Evolutionary conservation across 1,140 invertebrate species (phyloP).

Genomic region (Pollicipes pollicipes): DNA sequence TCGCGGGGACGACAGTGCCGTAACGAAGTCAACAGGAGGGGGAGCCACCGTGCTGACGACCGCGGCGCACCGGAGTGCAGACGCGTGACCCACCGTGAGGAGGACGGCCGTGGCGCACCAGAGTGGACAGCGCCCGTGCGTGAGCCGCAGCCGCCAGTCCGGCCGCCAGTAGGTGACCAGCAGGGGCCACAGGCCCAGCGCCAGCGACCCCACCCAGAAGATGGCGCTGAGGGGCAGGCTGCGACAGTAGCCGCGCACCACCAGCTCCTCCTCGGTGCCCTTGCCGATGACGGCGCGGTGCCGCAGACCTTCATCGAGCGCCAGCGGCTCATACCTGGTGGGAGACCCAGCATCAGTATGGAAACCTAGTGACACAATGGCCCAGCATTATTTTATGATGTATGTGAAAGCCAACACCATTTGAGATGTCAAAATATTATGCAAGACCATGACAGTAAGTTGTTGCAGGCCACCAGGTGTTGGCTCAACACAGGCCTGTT

Average conservation of each 20-base stretch:
- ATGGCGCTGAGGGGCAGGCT: constrained; percentile 5
- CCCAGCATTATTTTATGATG: too few species aligned
- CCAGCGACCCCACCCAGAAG: constrained; percentile 16
- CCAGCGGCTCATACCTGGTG: neutral
- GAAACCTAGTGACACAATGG: too few species aligned
- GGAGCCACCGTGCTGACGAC: too few species aligned
- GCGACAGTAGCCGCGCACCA: constrained; percentile 5
- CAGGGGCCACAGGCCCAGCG: constrained; percentile 18
- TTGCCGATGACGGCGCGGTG: constrained; percentile 11
- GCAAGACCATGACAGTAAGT: too few species aligned
- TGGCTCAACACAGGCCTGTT: too few species aligned
- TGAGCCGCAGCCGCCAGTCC: constrained; percentile 19
- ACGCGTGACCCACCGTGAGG: constrained; percentile 17
- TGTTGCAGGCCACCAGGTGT: too few species aligned
- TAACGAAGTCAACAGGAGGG: too few species aligned
- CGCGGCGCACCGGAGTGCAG: neutral
- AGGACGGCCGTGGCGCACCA: constrained; percentile 17
- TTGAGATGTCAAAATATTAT: too few species aligned
- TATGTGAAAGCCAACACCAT: too few species aligned
- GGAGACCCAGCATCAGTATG: neutral
- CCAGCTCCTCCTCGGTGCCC: constrained; percentile 13
- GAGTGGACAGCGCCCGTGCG: constrained; percentile 19
- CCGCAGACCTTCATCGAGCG: neutral
- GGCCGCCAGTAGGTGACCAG: constrained; percentile 21
- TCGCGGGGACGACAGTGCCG: too few species aligned